These are phyloP conservation scores for Stictocephala bisonia DNA, from an alignment of 2,888 invertebrate species.

Conservation along the genomic window DNA sequence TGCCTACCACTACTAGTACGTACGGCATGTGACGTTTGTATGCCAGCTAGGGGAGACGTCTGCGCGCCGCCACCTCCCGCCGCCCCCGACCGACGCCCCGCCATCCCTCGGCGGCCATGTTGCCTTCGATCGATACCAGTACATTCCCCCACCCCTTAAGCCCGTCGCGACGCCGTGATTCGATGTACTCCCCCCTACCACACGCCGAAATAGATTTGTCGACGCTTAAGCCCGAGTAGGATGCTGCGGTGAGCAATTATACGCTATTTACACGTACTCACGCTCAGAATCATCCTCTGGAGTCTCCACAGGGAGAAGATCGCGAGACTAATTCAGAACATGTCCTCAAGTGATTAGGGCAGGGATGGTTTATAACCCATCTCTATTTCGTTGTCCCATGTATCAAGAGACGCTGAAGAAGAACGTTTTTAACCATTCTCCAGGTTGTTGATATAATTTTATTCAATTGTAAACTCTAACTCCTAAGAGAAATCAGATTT, in stretches of 20 bases:
- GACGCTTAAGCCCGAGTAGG: constrained; percentile 35
- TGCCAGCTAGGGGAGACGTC: neutral
- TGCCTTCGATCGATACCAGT: constrained; percentile 28
- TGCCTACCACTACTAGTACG: neutral
- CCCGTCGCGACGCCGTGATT: constrained; percentile 35
- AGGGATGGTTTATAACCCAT: too few relatives aligned
- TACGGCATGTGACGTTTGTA: too few relatives aligned
- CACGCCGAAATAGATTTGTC: constrained; percentile 43
- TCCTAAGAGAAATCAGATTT: too few relatives aligned
- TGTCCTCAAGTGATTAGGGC: too few relatives aligned
- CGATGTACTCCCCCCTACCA: constrained; percentile 22
- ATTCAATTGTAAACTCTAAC: too few relatives aligned
- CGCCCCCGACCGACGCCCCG: neutral
- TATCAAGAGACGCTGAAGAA: too few relatives aligned
- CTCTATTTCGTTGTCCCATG: too few relatives aligned
- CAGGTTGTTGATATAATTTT: too few relatives aligned
- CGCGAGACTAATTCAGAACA: too few relatives aligned
- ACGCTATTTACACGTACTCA: constrained; percentile 36
- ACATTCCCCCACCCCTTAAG: constrained; percentile 27
- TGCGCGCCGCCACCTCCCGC: neutral
- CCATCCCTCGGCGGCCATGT: constrained; percentile 36
- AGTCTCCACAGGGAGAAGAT: too few relatives aligned
- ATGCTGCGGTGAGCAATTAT: constrained; percentile 35
- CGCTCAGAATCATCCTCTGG: too few relatives aligned
- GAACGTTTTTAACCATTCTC: too few relatives aligned